A percentile compares a stretch with the other conserved stretches of the same genome.
phyloP scores from a whole-genome alignment of 2,113 vertebrate species.

The Cololabis saira region DNA sequence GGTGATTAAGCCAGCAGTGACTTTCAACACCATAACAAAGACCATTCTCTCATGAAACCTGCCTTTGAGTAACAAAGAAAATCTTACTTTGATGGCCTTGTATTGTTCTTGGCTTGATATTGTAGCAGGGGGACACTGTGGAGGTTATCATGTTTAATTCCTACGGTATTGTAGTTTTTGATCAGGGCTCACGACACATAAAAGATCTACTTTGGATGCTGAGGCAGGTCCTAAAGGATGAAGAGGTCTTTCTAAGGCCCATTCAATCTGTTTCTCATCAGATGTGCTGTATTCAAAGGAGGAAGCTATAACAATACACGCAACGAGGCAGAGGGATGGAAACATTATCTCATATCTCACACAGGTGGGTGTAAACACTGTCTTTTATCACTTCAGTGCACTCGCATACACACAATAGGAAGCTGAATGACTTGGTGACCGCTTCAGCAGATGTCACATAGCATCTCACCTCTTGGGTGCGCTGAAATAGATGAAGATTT shows the following conservation, averaged over 20 bases:
- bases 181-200: constrained; percentile 34
- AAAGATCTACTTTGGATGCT: constrained; percentile 40
- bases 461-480: not conserved
- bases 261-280: constrained; percentile 56
- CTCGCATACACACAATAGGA: not conserved
- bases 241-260: constrained; percentile 51
- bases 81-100: not conserved
- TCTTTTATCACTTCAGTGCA: not conserved
- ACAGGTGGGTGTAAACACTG: constrained; percentile 35
- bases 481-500: not conserved
- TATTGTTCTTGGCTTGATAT: not conserved
- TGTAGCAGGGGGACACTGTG: not conserved
- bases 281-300: constrained; percentile 54
- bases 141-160: constrained; percentile 29
- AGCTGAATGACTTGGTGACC: not conserved
- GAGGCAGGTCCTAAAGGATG: constrained; percentile 22
- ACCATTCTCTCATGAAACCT: not conserved
- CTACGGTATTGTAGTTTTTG: constrained; percentile 32
- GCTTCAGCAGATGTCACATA: constrained; percentile 6
- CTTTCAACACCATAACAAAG: constrained; percentile 24
- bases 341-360: constrained; percentile 26
- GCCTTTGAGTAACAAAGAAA: constrained; percentile 1
- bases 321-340: constrained; percentile 21
- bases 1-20: constrained; percentile 47
- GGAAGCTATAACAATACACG: constrained; percentile 34